phyloP scores from a whole-genome alignment of 2,113 vertebrate species.

The Rhinopithecus roxellana region DNA sequence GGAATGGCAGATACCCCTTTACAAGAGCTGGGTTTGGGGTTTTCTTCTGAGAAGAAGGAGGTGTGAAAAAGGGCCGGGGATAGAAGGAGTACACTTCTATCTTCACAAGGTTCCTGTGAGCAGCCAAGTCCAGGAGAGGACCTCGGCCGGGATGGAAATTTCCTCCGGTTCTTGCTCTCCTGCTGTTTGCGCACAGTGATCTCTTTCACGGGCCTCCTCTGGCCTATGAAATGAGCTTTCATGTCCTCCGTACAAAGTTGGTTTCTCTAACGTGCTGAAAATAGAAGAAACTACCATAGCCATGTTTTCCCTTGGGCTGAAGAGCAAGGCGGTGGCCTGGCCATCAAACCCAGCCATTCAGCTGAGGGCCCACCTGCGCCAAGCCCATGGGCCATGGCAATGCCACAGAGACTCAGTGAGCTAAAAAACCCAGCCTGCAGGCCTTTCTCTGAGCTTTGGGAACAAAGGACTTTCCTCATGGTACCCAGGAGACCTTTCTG shows the following conservation, averaged over 20 bases:
- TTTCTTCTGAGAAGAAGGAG: not conserved
- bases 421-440: not conserved
- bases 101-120: not conserved
- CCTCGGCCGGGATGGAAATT: slow-evolving; percentile 73
- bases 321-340: not conserved
- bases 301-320: slow-evolving; percentile 51
- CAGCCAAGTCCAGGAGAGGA: not conserved
- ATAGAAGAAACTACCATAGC: slow-evolving; percentile 72
- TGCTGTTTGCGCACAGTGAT: slow-evolving; percentile 29
- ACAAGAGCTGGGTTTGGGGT: not conserved
- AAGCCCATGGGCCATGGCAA: slow-evolving; percentile 55
- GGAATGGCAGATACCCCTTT: not conserved
- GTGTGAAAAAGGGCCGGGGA: not conserved
- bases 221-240: slow-evolving; percentile 69
- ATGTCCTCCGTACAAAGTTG: slow-evolving; percentile 32
- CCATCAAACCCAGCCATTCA: slow-evolving; percentile 53
- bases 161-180: slow-evolving; percentile 39
- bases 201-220: slow-evolving; percentile 75
- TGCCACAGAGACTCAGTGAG: rapidly evolving
- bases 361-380: slow-evolving; percentile 47
- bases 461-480: not conserved
- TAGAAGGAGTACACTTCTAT: not conserved
- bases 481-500: not conserved
- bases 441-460: not conserved
- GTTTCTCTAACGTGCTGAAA: slow-evolving; percentile 72